These are phyloP conservation scores for Pseudochirops cupreus DNA, from an alignment of 2,797 vertebrate species.

Conservation along the genomic window DNA sequence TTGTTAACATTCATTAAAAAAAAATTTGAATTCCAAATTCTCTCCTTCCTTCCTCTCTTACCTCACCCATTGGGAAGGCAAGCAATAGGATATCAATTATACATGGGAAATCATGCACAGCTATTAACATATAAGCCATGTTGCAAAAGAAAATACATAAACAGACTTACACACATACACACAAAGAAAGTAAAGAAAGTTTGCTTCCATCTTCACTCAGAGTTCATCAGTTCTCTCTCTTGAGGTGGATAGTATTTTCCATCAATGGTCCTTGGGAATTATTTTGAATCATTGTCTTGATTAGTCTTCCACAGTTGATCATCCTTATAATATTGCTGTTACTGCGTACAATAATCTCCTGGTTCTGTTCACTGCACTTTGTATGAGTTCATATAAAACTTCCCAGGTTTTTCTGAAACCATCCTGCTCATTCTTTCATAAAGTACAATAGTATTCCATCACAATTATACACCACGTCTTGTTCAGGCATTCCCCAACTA, in stretches of 20 bases:
- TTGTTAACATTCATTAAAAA: background rate
- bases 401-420: background rate
- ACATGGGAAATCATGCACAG: background rate
- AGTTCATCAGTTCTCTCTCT: background rate
- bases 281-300: background rate
- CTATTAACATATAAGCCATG: background rate
- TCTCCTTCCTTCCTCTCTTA: background rate
- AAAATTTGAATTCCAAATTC: background rate
- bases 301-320: background rate
- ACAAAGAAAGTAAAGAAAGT: background rate
- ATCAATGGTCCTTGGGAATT: background rate
- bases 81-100: background rate
- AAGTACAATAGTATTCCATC: background rate
- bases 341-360: background rate
- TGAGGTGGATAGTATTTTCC: background rate
- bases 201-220: background rate
- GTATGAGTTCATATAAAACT: background rate
- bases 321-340: background rate
- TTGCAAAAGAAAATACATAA: background rate
- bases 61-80: background rate
- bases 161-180: background rate
- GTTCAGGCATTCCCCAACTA: background rate
- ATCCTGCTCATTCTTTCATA: background rate
- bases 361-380: background rate
- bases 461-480: background rate